A percentile compares a stretch with the other conserved stretches of the same genome.
These are phyloP conservation scores for Chymomyza caudatula DNA, from an alignment of 2,888 invertebrate species.

Conservation along the genomic window DNA sequence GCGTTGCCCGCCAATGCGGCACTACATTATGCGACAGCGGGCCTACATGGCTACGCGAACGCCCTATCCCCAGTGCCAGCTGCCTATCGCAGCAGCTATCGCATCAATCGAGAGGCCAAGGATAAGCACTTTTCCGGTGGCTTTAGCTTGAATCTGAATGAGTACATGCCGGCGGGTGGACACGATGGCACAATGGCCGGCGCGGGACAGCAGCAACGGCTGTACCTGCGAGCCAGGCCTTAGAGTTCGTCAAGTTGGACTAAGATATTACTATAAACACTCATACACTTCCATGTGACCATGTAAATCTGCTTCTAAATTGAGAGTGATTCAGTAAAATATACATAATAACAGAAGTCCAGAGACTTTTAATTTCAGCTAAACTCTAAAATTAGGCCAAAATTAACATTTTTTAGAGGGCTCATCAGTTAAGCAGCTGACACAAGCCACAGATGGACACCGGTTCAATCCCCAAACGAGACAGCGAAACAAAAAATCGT, in stretches of 20 bases:
- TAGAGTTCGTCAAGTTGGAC: conserved; percentile 28
- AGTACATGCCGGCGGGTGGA: conserved; percentile 68
- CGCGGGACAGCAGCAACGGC: conserved; percentile 32
- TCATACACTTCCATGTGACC: too few species aligned
- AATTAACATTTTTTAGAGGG: too few species aligned
- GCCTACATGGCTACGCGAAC: conserved; percentile 56
- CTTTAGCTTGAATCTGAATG: conserved; percentile 73
- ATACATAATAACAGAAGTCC: too few species aligned
- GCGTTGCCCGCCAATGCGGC: conserved; percentile 40
- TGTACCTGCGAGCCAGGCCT: conserved; percentile 53
- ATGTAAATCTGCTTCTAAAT: too few species aligned
- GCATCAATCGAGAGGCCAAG: conserved; percentile 74
- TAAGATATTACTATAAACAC: too few species aligned
- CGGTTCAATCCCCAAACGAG: too few species aligned
- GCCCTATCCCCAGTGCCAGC: conserved; percentile 21
- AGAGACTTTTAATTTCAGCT: too few species aligned
- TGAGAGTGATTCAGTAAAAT: too few species aligned
- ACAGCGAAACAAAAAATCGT: too few species aligned
- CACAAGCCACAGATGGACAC: too few species aligned
- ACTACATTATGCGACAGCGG: conserved; percentile 4
- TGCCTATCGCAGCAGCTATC: conserved; percentile 65
- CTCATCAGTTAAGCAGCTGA: too few species aligned
- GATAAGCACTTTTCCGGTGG: conserved; percentile 56
- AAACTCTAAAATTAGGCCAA: too few species aligned
- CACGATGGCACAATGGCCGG: conserved; percentile 33